Evolutionary conservation across 1,140 invertebrate genomes (phyloP).

Genomic region (Stratiolaelaps scimitus): DNA sequence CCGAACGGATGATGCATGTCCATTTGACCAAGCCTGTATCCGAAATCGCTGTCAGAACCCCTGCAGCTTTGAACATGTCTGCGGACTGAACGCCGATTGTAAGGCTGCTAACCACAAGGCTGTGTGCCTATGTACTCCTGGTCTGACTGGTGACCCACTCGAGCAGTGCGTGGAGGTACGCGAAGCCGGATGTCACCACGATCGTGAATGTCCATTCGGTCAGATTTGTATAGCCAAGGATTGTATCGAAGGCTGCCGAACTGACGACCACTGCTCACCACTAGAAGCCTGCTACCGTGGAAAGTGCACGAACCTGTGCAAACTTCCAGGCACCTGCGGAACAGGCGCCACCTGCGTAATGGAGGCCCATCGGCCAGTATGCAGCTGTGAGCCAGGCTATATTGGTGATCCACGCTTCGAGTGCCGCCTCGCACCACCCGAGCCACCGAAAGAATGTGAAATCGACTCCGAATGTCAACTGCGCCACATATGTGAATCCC

Average conservation of each 20-base stretch:
- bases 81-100: slow-evolving; percentile 61
- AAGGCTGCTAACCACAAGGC: slow-evolving; percentile 56
- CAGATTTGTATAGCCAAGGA: slow-evolving; percentile 35
- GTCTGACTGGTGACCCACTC: slow-evolving; percentile 45
- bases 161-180: slow-evolving; percentile 31
- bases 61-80: slow-evolving; percentile 57
- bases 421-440: slow-evolving; percentile 30
- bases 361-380: slow-evolving; percentile 53
- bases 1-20: slow-evolving; percentile 73
- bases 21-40: slow-evolving; percentile 76
- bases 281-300: slow-evolving; percentile 63
- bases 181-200: slow-evolving; percentile 30
- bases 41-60: slow-evolving; percentile 63
- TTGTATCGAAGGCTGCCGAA: slow-evolving; percentile 48
- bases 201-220: slow-evolving; percentile 35
- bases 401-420: slow-evolving; percentile 43
- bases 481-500: slow-evolving; percentile 36
- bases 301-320: slow-evolving; percentile 58
- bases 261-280: slow-evolving; percentile 61
- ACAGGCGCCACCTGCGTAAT: slow-evolving; percentile 65
- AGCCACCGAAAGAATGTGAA: slow-evolving; percentile 30
- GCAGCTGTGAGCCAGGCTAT: slow-evolving; percentile 51
- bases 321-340: slow-evolving; percentile 49
- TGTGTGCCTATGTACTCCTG: slow-evolving; percentile 57
- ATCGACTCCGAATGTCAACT: slow-evolving; percentile 32